Evolutionary conservation across 2,888 invertebrate genomes (phyloP).

Genomic region (Drosophila lutescens): DNA sequence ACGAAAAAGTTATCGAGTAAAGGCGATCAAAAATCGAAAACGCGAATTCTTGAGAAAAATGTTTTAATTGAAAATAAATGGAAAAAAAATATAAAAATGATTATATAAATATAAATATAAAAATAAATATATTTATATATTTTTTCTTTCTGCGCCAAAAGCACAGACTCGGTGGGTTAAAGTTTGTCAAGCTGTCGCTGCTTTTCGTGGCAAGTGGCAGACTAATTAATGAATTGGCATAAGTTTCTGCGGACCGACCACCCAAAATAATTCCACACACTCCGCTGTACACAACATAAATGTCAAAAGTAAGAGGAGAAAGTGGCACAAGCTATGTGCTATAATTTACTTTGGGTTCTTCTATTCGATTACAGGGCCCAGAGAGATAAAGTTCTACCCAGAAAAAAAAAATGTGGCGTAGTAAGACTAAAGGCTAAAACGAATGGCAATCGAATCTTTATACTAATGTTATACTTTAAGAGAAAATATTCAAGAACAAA

Average conservation of each 20-base stretch:
- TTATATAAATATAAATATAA: too few relatives aligned
- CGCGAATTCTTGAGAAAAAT: neutral
- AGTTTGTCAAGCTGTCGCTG: conserved; percentile 45
- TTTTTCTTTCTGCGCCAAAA: neutral
- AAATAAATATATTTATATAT: too few relatives aligned
- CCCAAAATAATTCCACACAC: conserved; percentile 9
- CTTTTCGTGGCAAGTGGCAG: conserved; percentile 59
- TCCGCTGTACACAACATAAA: conserved; percentile 53
- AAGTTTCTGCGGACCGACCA: conserved; percentile 58
- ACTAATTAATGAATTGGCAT: conserved; percentile 80
- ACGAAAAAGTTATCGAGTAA: neutral
- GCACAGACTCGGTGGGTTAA: conserved; percentile 32
- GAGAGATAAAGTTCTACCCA: neutral
- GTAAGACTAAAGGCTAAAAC: too few relatives aligned
- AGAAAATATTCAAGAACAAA: too few relatives aligned
- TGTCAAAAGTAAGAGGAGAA: conserved; percentile 46
- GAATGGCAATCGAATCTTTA: too few relatives aligned
- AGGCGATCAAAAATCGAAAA: too few relatives aligned
- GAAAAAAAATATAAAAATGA: too few relatives aligned
- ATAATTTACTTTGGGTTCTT: conserved; percentile 18
- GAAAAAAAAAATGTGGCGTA: too few relatives aligned
- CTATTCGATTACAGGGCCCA: neutral
- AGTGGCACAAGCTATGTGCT: conserved; percentile 16
- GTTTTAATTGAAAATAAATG: neutral
- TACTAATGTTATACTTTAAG: too few relatives aligned